Base-by-base conservation (phyloP, 2,888 invertebrate genomes). In the Sphecodes monilicornis region DNA sequence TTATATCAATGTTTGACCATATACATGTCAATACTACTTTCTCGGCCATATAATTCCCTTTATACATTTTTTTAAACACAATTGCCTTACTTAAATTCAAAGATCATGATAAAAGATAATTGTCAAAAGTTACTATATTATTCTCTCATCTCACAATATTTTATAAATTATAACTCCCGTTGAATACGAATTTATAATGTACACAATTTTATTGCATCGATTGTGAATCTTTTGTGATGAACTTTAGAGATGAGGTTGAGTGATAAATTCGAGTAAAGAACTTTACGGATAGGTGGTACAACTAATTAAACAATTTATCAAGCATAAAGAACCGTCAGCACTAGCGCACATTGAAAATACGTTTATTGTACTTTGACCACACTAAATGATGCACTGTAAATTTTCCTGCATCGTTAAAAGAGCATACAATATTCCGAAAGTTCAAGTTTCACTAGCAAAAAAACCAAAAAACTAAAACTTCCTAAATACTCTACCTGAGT, bases 401-500 rank as follows among this genome's bases (percentile, higher is more conserved):
- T 50, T n/a, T n/a, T n/a, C 10, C 10, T 10, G 22, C 8, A 50
- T 50, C 50, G n/a, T 10, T 10, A 22, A 22, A 50, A 22, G 2
- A 50, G 8, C n/a, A n/a, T n/a, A n/a, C 0, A 50, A 50, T n/a
- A 50, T 50, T 50, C 2, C 22, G 10, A 1, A 50, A 50, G 8
- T 50, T 10, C 22, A 22, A n/a, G 10, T 57, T 26, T 26, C 4
- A 26, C 13, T 13, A 1, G 0, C 8, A 4, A 11, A 10, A n/a
- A 22, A 11, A 32, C 8, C 66, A 36, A 10, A 16, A 1, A 64
- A 29, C 16, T 66, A 18, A 1, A 22, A 22, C 22, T 8, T 68
- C 4, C 10, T 39, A n/a, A 5, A 68, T 36, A 54, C n/a, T 60
- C 68, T 91, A 98, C 98, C 95, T 98, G 98, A 0, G 98, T 98